Percentiles rank a stretch among this genome's conserved stretches.
Conservation (phyloP, 2,113 vertebrate genomes). For the Gasterosteus aculeatus region DNA sequence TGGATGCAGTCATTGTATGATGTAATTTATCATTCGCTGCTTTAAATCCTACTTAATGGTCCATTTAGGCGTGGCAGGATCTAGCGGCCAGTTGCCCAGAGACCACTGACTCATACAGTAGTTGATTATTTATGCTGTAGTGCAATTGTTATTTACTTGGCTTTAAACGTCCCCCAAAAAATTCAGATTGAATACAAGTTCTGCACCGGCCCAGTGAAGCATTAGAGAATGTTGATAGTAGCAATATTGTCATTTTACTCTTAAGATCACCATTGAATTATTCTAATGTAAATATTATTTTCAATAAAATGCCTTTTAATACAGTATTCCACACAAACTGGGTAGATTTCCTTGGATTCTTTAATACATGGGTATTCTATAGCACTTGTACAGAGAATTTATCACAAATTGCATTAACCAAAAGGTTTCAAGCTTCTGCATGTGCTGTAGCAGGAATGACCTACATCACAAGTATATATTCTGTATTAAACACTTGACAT, state of each 20-base stretch:
- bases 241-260: slow-evolving; percentile 62
- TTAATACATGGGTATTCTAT: background rate
- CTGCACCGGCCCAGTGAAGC: slow-evolving; percentile 25
- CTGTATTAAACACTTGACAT: no score
- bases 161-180: background rate
- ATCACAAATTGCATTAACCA: background rate
- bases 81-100: background rate
- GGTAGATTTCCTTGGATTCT: background rate
- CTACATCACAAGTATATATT: background rate
- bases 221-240: slow-evolving; percentile 44
- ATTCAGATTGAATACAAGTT: slow-evolving; percentile 2
- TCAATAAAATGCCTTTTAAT: slow-evolving; percentile 81
- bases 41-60: background rate
- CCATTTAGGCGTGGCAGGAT: background rate
- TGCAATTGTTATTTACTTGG: slow-evolving; percentile 11
- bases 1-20: slow-evolving; percentile 2
- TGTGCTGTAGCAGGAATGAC: background rate
- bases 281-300: slow-evolving; percentile 82
- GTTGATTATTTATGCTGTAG: slow-evolving; percentile 22
- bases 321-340: background rate
- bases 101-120: slow-evolving; percentile 11
- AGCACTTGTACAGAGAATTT: background rate
- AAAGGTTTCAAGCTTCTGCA: background rate
- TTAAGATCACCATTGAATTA: slow-evolving; percentile 64
- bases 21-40: slow-evolving; percentile 8